Conservation (phyloP, 1,140 invertebrate genomes). For the Phocides pigmalion region DNA sequence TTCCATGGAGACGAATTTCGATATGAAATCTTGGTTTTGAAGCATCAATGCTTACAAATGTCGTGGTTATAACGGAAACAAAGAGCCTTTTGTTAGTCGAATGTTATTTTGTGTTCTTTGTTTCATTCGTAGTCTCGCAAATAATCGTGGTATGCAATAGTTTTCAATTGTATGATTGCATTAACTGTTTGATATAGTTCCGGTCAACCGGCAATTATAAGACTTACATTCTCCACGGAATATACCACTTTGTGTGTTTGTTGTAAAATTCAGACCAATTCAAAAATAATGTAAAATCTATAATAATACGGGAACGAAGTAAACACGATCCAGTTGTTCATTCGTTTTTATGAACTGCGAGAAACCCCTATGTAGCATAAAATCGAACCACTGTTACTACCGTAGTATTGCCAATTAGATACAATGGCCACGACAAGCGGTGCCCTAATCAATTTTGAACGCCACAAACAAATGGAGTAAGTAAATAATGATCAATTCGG, state of each 20-base stretch:
- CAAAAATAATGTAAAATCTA: background rate
- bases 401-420: conserved; percentile 72
- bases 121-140: conserved; percentile 2
- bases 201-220: background rate
- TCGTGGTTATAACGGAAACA: conserved; percentile 6
- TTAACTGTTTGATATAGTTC: background rate
- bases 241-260: background rate
- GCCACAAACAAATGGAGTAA: conserved; percentile 14
- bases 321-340: conserved; percentile 21
- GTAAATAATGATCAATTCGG: conserved; percentile 23
- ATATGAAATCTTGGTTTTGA: background rate
- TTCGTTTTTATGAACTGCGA: conserved; percentile 20
- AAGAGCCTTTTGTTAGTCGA: conserved; percentile 14
- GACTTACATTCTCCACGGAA: background rate
- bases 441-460: conserved; percentile 49
- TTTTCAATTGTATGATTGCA: background rate
- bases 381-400: conserved; percentile 61
- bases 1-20: background rate
- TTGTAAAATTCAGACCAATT: conserved; percentile 1
- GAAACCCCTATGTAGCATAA: conserved; percentile 43
- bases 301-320: conserved; percentile 22
- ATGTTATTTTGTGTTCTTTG: conserved; percentile 9
- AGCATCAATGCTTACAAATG: background rate
- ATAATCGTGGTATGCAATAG: background rate
- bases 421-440: conserved; percentile 67